Evolutionary conservation across 2,888 invertebrate genomes (phyloP).

Genomic region (Nasonovia ribisnigri): DNA sequence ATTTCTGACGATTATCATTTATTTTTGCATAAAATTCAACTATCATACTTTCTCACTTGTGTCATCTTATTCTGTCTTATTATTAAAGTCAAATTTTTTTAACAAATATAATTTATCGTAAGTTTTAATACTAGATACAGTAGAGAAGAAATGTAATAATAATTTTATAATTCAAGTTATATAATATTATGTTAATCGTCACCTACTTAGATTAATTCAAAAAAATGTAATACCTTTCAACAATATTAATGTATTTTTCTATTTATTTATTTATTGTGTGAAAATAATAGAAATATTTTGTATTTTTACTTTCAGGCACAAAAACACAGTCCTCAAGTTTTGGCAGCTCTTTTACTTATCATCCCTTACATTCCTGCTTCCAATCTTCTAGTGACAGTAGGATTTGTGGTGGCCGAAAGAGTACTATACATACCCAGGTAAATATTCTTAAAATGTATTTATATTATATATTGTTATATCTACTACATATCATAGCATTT

Average conservation of each 20-base stretch:
- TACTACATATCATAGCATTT: neutral
- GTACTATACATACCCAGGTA: slow-evolving; percentile 91
- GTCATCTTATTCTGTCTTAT: neutral
- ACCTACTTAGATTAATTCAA: neutral
- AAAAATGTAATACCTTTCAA: neutral
- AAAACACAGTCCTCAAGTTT: slow-evolving; percentile 77
- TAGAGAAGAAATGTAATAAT: neutral
- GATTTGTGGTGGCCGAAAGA: slow-evolving; percentile 88
- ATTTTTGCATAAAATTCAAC: neutral
- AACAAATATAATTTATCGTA: neutral
- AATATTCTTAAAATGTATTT: slow-evolving; percentile 16
- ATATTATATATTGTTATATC: neutral
- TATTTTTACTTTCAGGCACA: slow-evolving; percentile 74
- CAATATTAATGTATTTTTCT: neutral
- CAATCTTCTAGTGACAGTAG: slow-evolving; percentile 84
- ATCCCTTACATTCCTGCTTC: slow-evolving; percentile 89
- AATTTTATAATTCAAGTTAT: neutral
- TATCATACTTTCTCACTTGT: neutral
- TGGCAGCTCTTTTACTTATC: slow-evolving; percentile 80
- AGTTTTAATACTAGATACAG: neutral
- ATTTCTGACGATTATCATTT: neutral
- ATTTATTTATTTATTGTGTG: neutral
- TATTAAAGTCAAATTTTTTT: neutral
- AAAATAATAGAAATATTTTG: neutral
- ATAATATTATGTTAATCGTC: neutral